Base-by-base conservation (phyloP, 1,140 invertebrate genomes). In the Diachasmimorpha longicaudata region DNA sequence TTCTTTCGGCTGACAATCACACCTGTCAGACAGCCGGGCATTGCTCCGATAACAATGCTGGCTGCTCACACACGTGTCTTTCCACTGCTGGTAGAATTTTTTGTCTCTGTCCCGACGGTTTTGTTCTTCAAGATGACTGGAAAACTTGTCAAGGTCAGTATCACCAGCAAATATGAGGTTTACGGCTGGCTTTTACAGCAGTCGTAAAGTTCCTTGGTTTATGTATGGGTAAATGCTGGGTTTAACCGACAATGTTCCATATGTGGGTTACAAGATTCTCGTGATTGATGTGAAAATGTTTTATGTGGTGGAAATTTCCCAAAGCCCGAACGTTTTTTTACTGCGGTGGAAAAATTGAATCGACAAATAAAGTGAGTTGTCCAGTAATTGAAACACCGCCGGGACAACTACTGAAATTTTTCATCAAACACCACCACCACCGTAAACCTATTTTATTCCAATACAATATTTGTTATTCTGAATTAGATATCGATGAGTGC, bases 91-190 rank as follows among this genome's bases (percentile, higher is more conserved):
- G 93, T 10, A 89, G 90, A 14, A 92, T 92, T 72, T 90, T 91
- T 79, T 95, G 94, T 84, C 85, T 91, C 55, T 94, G 93, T 84
- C 92, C 92, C 0, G 89, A 90, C 48, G 92, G 92, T 14, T 91
- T 90, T 81, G 88, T 90, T 76, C 87, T 92, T 13, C 85, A 89
- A 23, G 85, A 88, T 37, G 91, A 92, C 79, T 92, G 91, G 89
- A 91, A 91, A 78, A 91, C 89, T 39, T 91, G 90, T 78, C 85
- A 89, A 83, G 92, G 92, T 84, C 36, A 21, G 58, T 80, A 70
- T 70, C 42, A 70, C 66, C 72, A 8, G 0, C 44, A 46, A 72
- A 37, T 48, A 55, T 19, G 19, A 21, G 48, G 19, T 55, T 55
- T 55, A 58, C 46, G 13, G 9, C 39, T 42, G 9, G 11, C 4